Evolutionary conservation across 2,797 vertebrate species (phyloP), one percentile per base, ranked within the genome.

Genomic region (Champsocephalus esox): DNA sequence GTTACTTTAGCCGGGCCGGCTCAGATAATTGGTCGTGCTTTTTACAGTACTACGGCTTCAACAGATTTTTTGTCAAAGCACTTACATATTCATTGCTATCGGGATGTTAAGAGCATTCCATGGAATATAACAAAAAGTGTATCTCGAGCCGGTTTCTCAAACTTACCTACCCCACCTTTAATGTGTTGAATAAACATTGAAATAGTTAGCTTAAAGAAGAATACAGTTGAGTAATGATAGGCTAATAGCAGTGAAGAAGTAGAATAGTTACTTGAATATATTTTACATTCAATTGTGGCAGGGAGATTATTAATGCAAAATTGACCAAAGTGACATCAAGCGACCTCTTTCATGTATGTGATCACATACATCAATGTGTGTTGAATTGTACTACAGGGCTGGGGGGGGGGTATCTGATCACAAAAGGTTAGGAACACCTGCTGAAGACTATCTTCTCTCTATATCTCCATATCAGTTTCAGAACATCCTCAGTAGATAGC

Each of bases 381-480:
- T 17, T 9, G 13, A 12, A 58, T n/a, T 44, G 14, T 11, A 4
- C 8, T 43, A 21, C 16, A 12, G 41, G 16, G 51, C 28, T 32
- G 32, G 13, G 43, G 19, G 16, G 1, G 43, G 19, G 16, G 1
- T 17, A 19, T 55, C 12, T 60, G 28, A 24, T 9, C 11, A 46
- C 1, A 63, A 62, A 61, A 55, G 17, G 28, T 10, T 11, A 51
- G 17, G 64, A 74, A 34, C 9, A 38, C 9, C 54, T 12, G 19
- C 62, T 68, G 38, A 28, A 38, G 19, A 48, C 4, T 65, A 12
- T 38, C 13, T 46, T 61, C 45, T 68, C 12, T 41, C 50, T 5
- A 12, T 19, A 21, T 51, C 68, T 41, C 50, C 5, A 12, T 19
- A 21, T 51, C 68, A 65, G 43, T 61, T 81, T 71, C 66, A 65